Conservation (phyloP, 2,888 invertebrate species). For the Physocephala rufipes region DNA sequence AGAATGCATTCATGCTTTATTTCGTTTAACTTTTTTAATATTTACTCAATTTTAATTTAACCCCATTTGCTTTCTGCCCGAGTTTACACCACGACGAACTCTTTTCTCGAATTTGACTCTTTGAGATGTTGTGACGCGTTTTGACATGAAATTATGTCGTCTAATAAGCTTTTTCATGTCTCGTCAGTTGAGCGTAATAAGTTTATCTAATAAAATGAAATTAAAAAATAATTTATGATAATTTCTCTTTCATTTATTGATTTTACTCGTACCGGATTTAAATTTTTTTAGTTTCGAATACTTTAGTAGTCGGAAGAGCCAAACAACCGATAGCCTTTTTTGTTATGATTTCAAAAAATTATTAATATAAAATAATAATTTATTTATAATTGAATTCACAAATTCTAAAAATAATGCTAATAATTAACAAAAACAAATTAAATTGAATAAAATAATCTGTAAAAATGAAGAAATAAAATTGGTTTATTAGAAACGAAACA, state of each 20-base stretch:
- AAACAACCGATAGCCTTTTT: too few relatives aligned
- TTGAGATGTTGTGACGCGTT: neutral
- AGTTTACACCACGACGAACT: neutral
- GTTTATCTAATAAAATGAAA: neutral
- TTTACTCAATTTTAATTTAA: too few relatives aligned
- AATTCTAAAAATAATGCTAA: too few relatives aligned
- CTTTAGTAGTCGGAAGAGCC: neutral
- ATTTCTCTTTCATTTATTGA: neutral
- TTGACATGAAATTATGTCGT: neutral
- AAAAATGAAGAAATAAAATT: too few relatives aligned
- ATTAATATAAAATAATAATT: too few relatives aligned
- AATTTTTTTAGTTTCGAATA: neutral
- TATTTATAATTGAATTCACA: too few relatives aligned
- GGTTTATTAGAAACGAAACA: neutral
- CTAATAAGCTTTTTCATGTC: conserved; percentile 29
- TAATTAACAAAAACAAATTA: too few relatives aligned
- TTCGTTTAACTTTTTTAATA: too few relatives aligned
- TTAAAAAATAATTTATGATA: neutral
- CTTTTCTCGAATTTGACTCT: neutral
- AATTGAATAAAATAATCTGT: neutral
- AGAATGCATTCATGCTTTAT: too few relatives aligned
- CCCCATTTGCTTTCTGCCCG: neutral
- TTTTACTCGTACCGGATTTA: neutral
- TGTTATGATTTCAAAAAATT: too few relatives aligned
- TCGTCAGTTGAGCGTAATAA: conserved; percentile 34